Percentiles rank a stretch among this genome's conserved stretches.
Evolutionary conservation across 2,888 invertebrate species (phyloP).

Genomic region (Synergus itoensis): DNA sequence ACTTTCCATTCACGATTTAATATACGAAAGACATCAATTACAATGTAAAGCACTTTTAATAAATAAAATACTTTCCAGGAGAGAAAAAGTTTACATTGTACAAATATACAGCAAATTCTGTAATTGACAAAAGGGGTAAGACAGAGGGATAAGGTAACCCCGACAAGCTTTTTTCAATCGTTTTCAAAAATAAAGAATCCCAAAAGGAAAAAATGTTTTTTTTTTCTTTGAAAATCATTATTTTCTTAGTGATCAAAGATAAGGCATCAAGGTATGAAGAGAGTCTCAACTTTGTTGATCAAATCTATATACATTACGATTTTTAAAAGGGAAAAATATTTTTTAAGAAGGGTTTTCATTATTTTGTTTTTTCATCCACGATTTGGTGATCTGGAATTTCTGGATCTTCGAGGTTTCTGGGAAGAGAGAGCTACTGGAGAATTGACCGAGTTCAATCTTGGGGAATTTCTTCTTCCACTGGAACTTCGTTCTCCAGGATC

Average conservation of each 20-base stretch:
- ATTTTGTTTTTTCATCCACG: not conserved
- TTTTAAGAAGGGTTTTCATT: not conserved
- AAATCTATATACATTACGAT: slow-evolving; percentile 10
- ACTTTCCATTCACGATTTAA: slow-evolving; percentile 26
- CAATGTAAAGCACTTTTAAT: not conserved
- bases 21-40: slow-evolving; percentile 38
- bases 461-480: slow-evolving; percentile 17
- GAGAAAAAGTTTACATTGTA: not conserved
- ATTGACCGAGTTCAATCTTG: slow-evolving; percentile 9
- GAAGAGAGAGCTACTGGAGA: slow-evolving; percentile 43
- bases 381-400: slow-evolving; percentile 54
- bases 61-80: not conserved
- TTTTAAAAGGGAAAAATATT: not conserved
- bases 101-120: slow-evolving; percentile 31
- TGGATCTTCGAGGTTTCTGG: slow-evolving; percentile 57
- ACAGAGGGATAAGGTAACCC: not conserved
- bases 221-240: not conserved
- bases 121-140: slow-evolving; percentile 3
- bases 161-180: not conserved
- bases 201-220: not conserved
- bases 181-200: not conserved
- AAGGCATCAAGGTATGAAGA: slow-evolving; percentile 26
- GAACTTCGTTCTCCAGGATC: slow-evolving; percentile 50
- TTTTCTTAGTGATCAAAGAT: slow-evolving; percentile 9
- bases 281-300: slow-evolving; percentile 13